These are phyloP conservation scores for Luffia ferchaultella DNA, from an alignment of 2,888 invertebrate species.

Conservation along the genomic window DNA sequence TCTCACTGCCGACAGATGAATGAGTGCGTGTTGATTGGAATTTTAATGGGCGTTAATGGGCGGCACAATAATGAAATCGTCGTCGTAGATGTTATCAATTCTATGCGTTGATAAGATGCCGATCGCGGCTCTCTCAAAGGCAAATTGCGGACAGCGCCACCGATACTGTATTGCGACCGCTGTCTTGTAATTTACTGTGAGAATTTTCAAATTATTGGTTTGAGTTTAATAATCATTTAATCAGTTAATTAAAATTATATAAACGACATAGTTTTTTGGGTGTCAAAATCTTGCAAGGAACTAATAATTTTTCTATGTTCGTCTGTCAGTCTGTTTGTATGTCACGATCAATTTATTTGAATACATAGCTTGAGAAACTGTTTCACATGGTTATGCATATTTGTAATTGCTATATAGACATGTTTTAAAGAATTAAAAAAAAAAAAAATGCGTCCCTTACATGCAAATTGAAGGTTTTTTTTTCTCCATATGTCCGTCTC, in stretches of 20 bases:
- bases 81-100: conserved; percentile 45
- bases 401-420: too few species aligned
- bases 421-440: too few species aligned
- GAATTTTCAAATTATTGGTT: not conserved
- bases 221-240: not conserved
- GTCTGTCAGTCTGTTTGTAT: not conserved
- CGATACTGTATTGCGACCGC: conserved; percentile 36
- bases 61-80: conserved; percentile 60
- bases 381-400: not conserved
- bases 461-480: too few species aligned
- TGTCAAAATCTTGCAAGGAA: not conserved
- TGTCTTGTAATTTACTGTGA: conserved; percentile 15
- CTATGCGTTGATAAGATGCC: conserved; percentile 46
- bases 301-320: not conserved
- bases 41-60: conserved; percentile 61
- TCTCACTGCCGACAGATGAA: conserved; percentile 47
- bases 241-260: not conserved
- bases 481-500: too few species aligned
- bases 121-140: conserved; percentile 57
- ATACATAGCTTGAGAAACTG: not conserved
- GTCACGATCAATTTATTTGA: not conserved
- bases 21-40: conserved; percentile 59
- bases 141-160: conserved; percentile 42
- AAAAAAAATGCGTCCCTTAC: too few species aligned
- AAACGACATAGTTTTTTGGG: not conserved